These are phyloP conservation scores for Therioaphis trifolii DNA, from an alignment of 2,888 invertebrate species.

Conservation along the genomic window DNA sequence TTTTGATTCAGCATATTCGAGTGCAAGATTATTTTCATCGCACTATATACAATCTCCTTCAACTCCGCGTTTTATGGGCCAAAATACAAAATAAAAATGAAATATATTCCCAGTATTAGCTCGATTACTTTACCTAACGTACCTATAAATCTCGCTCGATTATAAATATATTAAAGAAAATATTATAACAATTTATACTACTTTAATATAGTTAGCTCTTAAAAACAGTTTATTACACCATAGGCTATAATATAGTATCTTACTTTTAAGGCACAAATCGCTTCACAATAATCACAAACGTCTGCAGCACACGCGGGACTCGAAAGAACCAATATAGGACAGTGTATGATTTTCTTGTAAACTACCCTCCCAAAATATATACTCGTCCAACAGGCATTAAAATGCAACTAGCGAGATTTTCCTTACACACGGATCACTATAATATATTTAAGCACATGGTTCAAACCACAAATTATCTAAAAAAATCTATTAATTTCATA, in stretches of 20 bases:
- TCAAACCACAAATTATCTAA: slow-evolving; percentile 16
- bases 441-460: slow-evolving; percentile 8
- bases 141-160: neutral
- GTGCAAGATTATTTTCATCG: neutral
- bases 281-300: slow-evolving; percentile 31
- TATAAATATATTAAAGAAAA: slow-evolving; percentile 24
- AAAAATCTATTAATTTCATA: slow-evolving; percentile 20
- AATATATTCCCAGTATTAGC: neutral
- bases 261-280: slow-evolving; percentile 57
- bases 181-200: slow-evolving; percentile 12
- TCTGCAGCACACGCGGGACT: neutral
- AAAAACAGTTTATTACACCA: slow-evolving; percentile 15
- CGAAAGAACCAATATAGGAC: neutral
- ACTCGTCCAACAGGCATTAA: neutral
- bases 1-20: neutral
- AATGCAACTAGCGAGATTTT: neutral
- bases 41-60: neutral
- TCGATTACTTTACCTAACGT: neutral
- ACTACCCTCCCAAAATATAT: neutral
- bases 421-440: neutral
- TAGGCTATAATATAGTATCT: neutral
- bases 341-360: neutral
- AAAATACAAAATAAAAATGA: neutral
- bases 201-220: slow-evolving; percentile 3
- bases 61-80: neutral